Evolutionary conservation across 1,140 invertebrate species (phyloP).

Genomic region (Himalopsyche phryganea): DNA sequence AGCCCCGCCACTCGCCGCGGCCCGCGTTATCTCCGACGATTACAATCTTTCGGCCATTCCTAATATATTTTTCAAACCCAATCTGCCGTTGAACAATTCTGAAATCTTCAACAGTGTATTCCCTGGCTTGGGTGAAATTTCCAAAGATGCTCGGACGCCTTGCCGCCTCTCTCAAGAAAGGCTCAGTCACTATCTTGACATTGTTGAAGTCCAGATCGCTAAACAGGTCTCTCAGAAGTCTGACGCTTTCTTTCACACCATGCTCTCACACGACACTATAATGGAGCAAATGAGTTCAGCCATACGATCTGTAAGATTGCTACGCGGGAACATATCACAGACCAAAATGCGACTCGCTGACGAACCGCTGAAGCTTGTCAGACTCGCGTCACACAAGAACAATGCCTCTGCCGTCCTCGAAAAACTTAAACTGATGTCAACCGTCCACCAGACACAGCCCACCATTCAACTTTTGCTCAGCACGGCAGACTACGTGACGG

Average conservation of each 20-base stretch:
- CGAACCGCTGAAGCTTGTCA: conserved; percentile 75
- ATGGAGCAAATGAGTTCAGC: conserved; percentile 86
- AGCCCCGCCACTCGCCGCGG: conserved; percentile 23
- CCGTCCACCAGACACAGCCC: conserved; percentile 95
- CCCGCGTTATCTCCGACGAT: conserved; percentile 38
- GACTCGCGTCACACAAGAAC: conserved; percentile 59
- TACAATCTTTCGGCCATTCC: conserved; percentile 62
- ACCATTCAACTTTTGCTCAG: conserved; percentile 93
- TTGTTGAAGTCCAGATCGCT: conserved; percentile 93
- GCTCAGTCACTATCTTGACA: conserved; percentile 91
- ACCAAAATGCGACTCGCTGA: conserved; percentile 77
- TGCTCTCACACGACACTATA: conserved; percentile 92
- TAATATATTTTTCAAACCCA: conserved; percentile 80
- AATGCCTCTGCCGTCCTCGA: conserved; percentile 64
- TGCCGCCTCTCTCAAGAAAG: conserved; percentile 56
- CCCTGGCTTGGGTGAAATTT: conserved; percentile 53
- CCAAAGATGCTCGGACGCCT: conserved; percentile 45
- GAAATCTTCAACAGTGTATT: conserved; percentile 88
- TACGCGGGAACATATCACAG: conserved; percentile 65
- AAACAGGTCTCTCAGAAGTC: conserved; percentile 95
- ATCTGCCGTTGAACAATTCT: conserved; percentile 76
- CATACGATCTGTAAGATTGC: conserved; percentile 71
- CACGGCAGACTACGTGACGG: conserved; percentile 95
- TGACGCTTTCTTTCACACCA: conserved; percentile 93
- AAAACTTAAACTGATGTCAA: conserved; percentile 88